Evolutionary conservation across 2,888 invertebrate species (phyloP), one percentile per base, ranked within the genome.

Genomic region (Papilio gigon): DNA sequence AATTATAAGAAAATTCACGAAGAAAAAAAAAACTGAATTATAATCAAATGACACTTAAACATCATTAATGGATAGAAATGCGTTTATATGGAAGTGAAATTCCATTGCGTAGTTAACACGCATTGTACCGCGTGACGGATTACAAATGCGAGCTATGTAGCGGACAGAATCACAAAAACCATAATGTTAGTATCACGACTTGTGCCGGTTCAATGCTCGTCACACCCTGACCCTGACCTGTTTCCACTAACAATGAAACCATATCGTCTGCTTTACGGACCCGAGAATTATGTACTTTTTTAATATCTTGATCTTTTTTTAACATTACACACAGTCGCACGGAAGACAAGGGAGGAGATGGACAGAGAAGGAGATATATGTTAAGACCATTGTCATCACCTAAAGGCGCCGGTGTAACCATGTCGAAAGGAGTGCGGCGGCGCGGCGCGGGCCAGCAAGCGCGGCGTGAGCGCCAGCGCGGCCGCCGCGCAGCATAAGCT

Each of bases 381-480:
- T n/a, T n/a, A n/a, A n/a, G 42, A 42, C 4, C 17, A 22, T 22
- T 22, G 1, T 22, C 22, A 11, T 81, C 81, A 95, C 95, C 94
- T 93, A 86, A 95, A 95, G 72, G 94, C 92, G 68, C 95, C 95
- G 76, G 93, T 93, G 84, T 95, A 95, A 67, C 78, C 81, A 1
- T 88, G 84, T 75, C 94, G 93, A 84, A 95, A 95, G 76, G 93
- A 93, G 17, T 94, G 93, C 33, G 95, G 94, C 22, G 95, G 95
- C 72, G 94, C 94, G 33, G 93, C 94, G 77, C 95, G 87, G 77
- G 94, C 94, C 73, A 95, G 87, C 81, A 95, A 94, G 67, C 94
- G 90, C 59, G 95, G 95, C 59, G 95, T 94, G 67, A 93, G 89
- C 63, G 94, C 93, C 72, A 95, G 87, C 69, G 95, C 95, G 20